Evolutionary conservation across 2,888 invertebrate genomes (phyloP).

Genomic region (Tortricodes alternella): DNA sequence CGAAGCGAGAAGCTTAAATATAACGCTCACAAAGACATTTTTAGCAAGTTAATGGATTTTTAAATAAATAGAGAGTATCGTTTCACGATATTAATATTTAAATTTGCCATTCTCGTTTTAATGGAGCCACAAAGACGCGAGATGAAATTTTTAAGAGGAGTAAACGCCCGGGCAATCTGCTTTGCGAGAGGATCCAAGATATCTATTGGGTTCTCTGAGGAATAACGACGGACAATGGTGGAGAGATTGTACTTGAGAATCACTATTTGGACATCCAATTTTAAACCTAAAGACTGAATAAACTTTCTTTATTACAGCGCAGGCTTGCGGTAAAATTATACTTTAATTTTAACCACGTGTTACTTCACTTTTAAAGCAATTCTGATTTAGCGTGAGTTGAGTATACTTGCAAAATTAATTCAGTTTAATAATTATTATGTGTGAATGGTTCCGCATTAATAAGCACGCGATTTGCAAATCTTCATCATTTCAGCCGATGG

Average conservation of each 20-base stretch:
- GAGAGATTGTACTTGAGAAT: not conserved
- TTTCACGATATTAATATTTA: conserved; percentile 30
- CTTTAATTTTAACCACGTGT: too few species aligned
- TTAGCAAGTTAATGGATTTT: conserved; percentile 25
- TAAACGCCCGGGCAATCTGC: conserved; percentile 4
- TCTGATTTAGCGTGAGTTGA: too few species aligned
- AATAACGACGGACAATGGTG: not conserved
- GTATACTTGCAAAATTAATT: too few species aligned
- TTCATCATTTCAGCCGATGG: too few species aligned
- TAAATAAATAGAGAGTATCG: conserved; percentile 29
- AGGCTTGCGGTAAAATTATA: too few species aligned
- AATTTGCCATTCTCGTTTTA: conserved; percentile 22
- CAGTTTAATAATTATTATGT: too few species aligned
- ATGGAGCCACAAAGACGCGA: conserved; percentile 7
- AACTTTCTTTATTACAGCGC: too few species aligned
- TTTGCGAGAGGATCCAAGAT: not conserved
- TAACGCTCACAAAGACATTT: conserved; percentile 8
- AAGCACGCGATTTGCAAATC: too few species aligned
- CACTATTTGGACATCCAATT: too few species aligned
- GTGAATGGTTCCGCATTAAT: too few species aligned
- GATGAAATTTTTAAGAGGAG: conserved; percentile 21
- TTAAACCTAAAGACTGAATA: too few species aligned
- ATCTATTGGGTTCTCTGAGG: not conserved
- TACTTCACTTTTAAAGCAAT: too few species aligned
- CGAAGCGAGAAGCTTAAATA: not conserved